A percentile compares a stretch with the other conserved stretches of the same genome.
phyloP scores from a whole-genome alignment of 2,797 vertebrate species.

The Gallinago stenura region DNA sequence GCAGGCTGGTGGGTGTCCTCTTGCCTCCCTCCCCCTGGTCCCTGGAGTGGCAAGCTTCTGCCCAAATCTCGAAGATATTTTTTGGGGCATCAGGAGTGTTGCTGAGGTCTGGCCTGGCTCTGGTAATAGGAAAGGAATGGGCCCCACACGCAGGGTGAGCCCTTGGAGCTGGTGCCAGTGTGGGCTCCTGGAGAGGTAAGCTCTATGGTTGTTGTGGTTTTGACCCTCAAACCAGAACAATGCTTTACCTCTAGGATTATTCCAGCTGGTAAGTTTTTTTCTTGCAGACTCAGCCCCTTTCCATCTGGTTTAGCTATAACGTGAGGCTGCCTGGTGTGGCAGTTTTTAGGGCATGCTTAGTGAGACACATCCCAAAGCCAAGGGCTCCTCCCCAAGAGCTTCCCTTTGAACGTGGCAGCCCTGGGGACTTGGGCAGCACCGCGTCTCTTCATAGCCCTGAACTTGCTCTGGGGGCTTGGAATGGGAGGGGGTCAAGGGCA shows the following conservation, averaged over 20 bases:
- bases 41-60: background rate
- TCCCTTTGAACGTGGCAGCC: background rate
- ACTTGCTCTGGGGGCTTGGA: background rate
- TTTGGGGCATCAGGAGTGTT: background rate
- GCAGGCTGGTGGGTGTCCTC: background rate
- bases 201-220: background rate
- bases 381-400: background rate
- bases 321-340: background rate
- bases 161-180: background rate
- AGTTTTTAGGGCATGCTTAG: background rate
- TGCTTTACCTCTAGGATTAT: background rate
- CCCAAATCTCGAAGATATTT: background rate
- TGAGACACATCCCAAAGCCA: background rate
- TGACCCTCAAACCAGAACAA: background rate
- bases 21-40: background rate
- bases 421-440: background rate
- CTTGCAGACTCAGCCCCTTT: background rate
- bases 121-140: background rate
- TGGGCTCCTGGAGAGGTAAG: background rate
- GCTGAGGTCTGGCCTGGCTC: background rate
- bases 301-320: background rate
- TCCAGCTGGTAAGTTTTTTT: background rate
- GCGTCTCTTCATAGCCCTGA: background rate
- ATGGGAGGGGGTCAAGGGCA: background rate
- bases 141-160: background rate